phyloP scores from a whole-genome alignment of 2,888 invertebrate genomes.

The Amblyjoppa proteus region DNA sequence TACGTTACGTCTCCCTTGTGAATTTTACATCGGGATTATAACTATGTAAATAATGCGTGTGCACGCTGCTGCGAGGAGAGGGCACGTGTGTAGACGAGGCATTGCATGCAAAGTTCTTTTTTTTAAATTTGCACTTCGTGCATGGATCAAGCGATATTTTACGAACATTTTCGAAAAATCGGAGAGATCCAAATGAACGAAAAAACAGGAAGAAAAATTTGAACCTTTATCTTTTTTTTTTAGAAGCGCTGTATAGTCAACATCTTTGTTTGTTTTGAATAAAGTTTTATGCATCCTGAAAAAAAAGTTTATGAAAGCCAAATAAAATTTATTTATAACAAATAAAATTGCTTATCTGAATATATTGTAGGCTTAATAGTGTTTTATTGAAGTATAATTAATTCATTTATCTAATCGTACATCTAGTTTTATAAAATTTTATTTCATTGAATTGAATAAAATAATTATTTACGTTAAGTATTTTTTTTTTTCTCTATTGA shows the following conservation, averaged over 20 bases:
- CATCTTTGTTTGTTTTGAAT: not conserved
- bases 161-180: too few species aligned
- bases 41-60: not conserved
- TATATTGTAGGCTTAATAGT: too few species aligned
- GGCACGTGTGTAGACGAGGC: not conserved
- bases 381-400: too few species aligned
- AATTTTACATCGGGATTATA: constrained; percentile 17
- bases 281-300: too few species aligned
- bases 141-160: not conserved
- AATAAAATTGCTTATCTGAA: too few species aligned
- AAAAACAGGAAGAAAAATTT: not conserved
- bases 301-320: too few species aligned
- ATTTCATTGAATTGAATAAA: too few species aligned
- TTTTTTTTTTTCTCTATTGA: too few species aligned
- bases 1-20: constrained; percentile 31
- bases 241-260: not conserved
- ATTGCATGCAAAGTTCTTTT: not conserved
- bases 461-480: too few species aligned
- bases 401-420: too few species aligned
- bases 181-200: not conserved
- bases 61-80: not conserved
- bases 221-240: not conserved
- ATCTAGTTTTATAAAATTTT: too few species aligned
- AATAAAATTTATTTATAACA: too few species aligned
- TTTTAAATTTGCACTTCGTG: not conserved